phyloP scores from a whole-genome alignment of 2,888 invertebrate genomes.

The Leucozona laternaria region DNA sequence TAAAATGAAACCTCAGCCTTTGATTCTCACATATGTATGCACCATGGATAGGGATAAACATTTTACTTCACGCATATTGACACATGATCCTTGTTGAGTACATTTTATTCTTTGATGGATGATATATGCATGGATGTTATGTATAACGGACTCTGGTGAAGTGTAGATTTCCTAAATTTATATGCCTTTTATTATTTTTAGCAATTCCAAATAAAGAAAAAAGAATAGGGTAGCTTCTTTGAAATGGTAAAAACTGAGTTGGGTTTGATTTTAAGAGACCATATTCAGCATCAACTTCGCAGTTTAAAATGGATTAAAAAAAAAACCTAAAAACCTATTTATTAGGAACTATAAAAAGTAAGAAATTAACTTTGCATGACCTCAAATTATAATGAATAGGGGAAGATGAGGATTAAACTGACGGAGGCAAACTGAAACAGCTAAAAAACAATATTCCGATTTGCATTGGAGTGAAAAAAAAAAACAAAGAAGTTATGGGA shows the following conservation, averaged over 20 bases:
- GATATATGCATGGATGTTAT: background rate
- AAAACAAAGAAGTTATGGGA: too few species aligned
- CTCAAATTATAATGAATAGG: too few species aligned
- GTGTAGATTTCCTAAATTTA: background rate
- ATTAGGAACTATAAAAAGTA: too few species aligned
- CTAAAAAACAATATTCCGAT: too few species aligned
- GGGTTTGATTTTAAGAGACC: too few species aligned
- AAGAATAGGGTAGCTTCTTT: background rate
- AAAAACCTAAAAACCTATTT: too few species aligned
- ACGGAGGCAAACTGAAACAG: too few species aligned
- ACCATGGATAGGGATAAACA: constrained; percentile 11
- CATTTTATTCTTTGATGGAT: background rate
- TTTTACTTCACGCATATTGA: constrained; percentile 21
- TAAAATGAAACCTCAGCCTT: constrained; percentile 37
- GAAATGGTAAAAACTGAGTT: background rate
- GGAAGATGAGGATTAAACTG: too few species aligned
- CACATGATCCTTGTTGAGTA: constrained; percentile 23
- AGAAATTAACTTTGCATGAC: too few species aligned
- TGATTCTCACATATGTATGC: constrained; percentile 6
- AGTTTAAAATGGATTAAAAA: too few species aligned
- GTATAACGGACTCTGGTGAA: constrained; percentile 1
- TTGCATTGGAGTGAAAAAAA: too few species aligned
- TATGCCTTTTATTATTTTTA: background rate
- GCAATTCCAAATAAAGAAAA: background rate
- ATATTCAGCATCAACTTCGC: too few species aligned